phyloP scores from a whole-genome alignment of 2,113 vertebrate genomes.

The Corvus hawaiiensis region DNA sequence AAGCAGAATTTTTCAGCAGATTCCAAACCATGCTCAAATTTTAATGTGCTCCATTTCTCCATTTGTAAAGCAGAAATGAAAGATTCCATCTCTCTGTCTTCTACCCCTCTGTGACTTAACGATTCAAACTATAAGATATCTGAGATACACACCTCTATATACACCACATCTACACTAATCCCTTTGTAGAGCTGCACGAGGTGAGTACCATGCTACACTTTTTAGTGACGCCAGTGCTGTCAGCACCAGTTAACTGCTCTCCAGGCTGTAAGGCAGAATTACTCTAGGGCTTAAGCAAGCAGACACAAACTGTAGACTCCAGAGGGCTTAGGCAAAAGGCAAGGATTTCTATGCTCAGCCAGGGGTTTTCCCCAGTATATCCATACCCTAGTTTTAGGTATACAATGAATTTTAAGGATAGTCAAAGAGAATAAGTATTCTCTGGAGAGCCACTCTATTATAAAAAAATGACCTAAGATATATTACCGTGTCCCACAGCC shows the following conservation, averaged over 20 bases:
- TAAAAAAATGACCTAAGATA: too few species aligned
- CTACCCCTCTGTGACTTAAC: background rate
- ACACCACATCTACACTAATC: background rate
- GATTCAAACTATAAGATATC: background rate
- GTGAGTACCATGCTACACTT: rapidly evolving
- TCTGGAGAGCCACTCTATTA: background rate
- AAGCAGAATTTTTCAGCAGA: background rate
- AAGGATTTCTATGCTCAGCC: background rate
- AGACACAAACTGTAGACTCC: background rate
- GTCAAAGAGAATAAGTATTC: background rate
- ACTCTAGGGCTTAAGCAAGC: background rate
- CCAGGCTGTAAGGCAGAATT: background rate
- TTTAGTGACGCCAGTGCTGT: background rate
- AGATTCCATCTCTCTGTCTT: background rate
- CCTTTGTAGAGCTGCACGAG: background rate
- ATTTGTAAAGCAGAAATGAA: background rate
- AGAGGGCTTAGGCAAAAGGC: background rate
- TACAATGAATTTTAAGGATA: background rate
- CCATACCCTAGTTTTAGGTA: background rate
- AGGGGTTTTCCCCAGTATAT: background rate
- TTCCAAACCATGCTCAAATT: background rate
- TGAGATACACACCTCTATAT: background rate
- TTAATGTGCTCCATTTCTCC: background rate
- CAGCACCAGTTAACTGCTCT: background rate
- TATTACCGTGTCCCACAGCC: too few species aligned